Evolutionary conservation across 2,113 vertebrate genomes (phyloP), one percentile per base, ranked within the genome.

Genomic region (Gorsachius goisagi): DNA sequence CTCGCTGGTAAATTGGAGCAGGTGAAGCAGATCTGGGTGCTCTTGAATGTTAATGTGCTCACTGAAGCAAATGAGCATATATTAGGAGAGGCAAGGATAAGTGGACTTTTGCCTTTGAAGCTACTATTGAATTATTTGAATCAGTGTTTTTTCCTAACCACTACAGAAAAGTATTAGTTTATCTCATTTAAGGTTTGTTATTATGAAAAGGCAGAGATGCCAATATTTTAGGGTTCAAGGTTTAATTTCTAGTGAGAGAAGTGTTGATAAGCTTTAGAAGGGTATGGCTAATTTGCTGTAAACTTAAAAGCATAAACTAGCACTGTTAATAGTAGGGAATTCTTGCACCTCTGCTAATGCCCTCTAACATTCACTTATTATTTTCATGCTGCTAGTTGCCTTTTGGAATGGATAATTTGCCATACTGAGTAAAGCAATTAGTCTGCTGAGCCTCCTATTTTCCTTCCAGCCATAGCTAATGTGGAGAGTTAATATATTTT

Each of bases 401-500:
- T 91, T 94, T 85, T 91, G 69, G 77, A 89, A 92, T 45, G 58
- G 17, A 52, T 76, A 64, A 97, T 93, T 94, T 97, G 28, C 56
- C 5, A 13, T 39, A 66, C 47, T 50, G n/a, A 81, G 32, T 85
- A 81, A 86, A 88, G 80, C 52, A 87, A 80, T 88, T 86, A 75
- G 22, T 79, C 69, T 94, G 28, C 41, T 41, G 41, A 91, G 74
- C 35, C 24, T 89, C 33, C 33, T 68, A 7, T 92, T 89, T 93
- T 91, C 39, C 76, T 93, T 89, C 60, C 56, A 92, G 80, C 52
- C 56, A 56, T 63, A 66, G 35, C 56, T 81, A 72, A 72, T 58
- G 37, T 17, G n/a, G 23, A 67, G 39, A 83, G 37, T 71, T 88
- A 82, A 59, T 50, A 14, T 37, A 56, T 82, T 85, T 97, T 92